Percentiles rank a stretch among this genome's conserved stretches.
These are phyloP conservation scores for Parus major DNA, from an alignment of 2,113 vertebrate species.

Conservation along the genomic window DNA sequence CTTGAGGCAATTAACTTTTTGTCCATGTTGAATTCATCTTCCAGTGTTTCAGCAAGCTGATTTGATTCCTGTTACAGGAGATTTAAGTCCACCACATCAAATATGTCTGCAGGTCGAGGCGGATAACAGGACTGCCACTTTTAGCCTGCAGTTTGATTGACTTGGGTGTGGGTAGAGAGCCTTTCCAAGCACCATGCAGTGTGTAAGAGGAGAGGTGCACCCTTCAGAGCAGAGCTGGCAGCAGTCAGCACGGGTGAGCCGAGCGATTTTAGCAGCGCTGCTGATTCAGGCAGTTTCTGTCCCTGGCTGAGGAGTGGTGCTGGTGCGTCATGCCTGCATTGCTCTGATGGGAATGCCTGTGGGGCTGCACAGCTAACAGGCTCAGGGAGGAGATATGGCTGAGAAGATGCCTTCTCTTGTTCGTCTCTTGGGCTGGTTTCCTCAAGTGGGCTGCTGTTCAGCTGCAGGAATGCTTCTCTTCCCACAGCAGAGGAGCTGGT, in stretches of 20 bases:
- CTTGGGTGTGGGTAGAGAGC: background rate
- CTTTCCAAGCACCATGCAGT: background rate
- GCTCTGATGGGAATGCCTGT: background rate
- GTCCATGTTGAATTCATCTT: background rate
- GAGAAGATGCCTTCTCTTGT: background rate
- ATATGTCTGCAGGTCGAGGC: background rate
- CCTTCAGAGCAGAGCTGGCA: background rate
- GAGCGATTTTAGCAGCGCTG: accelerated
- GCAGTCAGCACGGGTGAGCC: accelerated
- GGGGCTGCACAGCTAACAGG: background rate
- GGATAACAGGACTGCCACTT: background rate
- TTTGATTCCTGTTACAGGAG: background rate
- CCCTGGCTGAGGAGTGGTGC: background rate
- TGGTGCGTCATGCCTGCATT: accelerated
- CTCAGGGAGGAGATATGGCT: background rate
- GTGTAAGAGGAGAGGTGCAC: background rate
- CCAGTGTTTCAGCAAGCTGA: background rate
- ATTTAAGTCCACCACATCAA: background rate
- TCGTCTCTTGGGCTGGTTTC: background rate
- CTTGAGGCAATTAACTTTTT: background rate
- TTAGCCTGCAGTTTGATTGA: background rate
- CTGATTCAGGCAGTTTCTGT: background rate
- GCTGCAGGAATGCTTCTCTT: background rate
- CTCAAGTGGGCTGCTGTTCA: background rate
- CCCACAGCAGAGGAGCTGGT: background rate